Conservation (phyloP, 2,113 vertebrate species). For the Eublepharis macularius region DNA sequence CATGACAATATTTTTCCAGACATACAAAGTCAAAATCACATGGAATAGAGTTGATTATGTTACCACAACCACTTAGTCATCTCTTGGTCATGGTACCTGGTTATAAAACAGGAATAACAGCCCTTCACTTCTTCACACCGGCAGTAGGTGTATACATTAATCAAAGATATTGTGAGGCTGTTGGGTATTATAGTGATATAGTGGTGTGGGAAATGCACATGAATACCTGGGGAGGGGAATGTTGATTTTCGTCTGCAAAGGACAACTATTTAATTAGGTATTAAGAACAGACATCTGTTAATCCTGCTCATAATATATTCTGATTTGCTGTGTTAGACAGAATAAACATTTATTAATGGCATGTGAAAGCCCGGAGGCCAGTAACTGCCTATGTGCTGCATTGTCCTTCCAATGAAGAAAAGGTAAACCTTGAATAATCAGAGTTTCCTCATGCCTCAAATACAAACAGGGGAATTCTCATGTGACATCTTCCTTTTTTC, state of each 20-base stretch:
- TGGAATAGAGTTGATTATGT: neutral
- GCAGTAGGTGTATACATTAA: neutral
- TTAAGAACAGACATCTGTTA: neutral
- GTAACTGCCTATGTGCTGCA: accelerated
- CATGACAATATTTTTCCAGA: neutral
- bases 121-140: neutral
- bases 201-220: neutral
- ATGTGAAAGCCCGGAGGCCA: neutral
- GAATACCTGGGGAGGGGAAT: neutral
- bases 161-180: neutral
- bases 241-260: neutral
- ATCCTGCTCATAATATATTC: neutral
- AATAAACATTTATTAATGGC: neutral
- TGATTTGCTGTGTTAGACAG: neutral
- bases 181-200: neutral
- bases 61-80: neutral
- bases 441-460: neutral
- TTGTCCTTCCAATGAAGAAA: neutral
- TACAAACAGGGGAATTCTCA: neutral
- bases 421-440: neutral
- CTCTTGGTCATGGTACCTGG: neutral
- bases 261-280: neutral
- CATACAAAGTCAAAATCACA: neutral
- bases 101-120: neutral
- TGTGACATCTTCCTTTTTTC: neutral